Base-by-base conservation (phyloP, 2,888 invertebrate species). In the Morpho deidamia region DNA sequence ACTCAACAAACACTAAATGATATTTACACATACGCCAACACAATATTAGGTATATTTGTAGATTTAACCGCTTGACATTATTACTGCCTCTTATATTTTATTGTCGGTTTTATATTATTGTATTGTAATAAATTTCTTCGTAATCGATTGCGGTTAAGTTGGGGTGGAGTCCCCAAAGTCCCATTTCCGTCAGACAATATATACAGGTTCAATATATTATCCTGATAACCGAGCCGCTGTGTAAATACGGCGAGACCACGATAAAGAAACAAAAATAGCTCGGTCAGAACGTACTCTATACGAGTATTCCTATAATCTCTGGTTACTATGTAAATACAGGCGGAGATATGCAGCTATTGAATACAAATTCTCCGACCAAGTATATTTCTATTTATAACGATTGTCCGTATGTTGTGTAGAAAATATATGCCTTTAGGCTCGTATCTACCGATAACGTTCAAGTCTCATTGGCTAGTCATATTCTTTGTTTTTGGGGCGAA, bases 221-320 rank as follows among this genome's bases (percentile, higher is more conserved):
- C 54, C 52, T 53, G 60, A 57, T 56, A 60, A 60, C 59, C 55
- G 58, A 52, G 55, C 58, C 56, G 49, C 32, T 61, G 64, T 64
- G 70, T 71, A 68, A 71, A 74, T 70, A 71, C 58, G 57, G 60
- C 56, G 65, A 71, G 83, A 83, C 85, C 84, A 81, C 85, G 85
- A 83, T 84, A 78, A 68, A 73, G 70, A 71, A 76, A 80, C 86
- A 64, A 78, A 86, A 86, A 86, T 86, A 86, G 81, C 82, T 71
- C 78, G 74, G 71, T 72, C 57, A 57, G 48, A 10, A 7, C 47
- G 49, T 48, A 44, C 33, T 40, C 12, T 7, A 11, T 34, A 12
- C 72, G 71, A 69, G 70, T 69, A 63, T 68, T 74, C 64, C 74
- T 76, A 72, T 75, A 72, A 76, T 76, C 73, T 75, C 65, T 74